Evolutionary conservation across 2,113 vertebrate genomes (phyloP).

Genomic region (Taxidea taxus): DNA sequence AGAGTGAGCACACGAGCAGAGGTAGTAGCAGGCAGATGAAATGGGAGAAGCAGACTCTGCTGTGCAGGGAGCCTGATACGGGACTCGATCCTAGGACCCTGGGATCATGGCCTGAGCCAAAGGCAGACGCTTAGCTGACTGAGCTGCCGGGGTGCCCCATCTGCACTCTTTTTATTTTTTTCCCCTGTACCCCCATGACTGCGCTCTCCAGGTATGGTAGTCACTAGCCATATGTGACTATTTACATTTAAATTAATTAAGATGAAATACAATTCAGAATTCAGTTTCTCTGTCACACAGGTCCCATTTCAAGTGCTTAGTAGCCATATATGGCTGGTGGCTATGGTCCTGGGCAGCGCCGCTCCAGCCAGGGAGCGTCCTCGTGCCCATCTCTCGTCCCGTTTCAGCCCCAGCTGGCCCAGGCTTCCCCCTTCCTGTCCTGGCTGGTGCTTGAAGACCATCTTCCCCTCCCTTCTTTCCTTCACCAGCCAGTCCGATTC

Average conservation of each 20-base stretch:
- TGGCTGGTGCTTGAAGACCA: not conserved
- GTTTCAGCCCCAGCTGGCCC: not conserved
- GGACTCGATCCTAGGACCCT: not conserved
- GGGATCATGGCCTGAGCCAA: not conserved
- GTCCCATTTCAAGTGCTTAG: not conserved
- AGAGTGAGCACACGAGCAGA: no score
- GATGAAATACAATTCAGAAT: not conserved
- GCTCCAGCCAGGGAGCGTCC: fast-evolving
- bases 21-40: no score
- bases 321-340: not conserved
- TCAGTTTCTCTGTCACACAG: not conserved
- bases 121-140: not conserved
- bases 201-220: not conserved
- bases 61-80: not conserved
- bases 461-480: not conserved
- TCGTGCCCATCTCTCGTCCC: fast-evolving
- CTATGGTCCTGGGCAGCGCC: fast-evolving
- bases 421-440: no score
- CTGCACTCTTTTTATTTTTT: not conserved
- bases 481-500: not conserved
- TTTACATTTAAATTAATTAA: not conserved
- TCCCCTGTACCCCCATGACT: not conserved
- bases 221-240: not conserved
- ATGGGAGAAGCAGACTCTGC: not conserved
- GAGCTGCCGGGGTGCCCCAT: not conserved